Conservation (phyloP, 2,113 vertebrate species). For the Malurus cyaneus region DNA sequence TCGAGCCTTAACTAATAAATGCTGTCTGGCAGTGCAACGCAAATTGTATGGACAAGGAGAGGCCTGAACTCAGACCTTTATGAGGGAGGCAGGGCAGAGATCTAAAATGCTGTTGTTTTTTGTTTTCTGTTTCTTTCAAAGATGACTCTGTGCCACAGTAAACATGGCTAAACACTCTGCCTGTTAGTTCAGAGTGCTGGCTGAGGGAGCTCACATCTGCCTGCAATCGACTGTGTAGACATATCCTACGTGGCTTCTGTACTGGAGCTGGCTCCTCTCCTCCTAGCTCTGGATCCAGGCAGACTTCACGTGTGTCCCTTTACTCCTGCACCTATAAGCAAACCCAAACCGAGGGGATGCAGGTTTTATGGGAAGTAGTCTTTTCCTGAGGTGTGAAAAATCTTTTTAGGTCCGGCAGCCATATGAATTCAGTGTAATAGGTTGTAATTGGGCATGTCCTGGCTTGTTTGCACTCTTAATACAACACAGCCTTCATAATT, state of each 20-base stretch:
- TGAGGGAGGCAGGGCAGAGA: neutral
- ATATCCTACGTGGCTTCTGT: neutral
- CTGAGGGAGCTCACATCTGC: slow-evolving; percentile 8
- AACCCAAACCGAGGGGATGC: neutral
- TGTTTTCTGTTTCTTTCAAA: slow-evolving; percentile 40
- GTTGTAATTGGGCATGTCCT: slow-evolving; percentile 56
- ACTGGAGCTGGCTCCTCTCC: neutral
- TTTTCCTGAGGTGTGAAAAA: neutral
- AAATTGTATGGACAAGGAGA: neutral
- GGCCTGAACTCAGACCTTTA: neutral
- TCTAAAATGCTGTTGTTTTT: neutral
- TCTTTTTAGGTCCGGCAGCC: neutral
- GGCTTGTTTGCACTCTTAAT: slow-evolving; percentile 46
- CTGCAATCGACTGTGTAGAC: neutral
- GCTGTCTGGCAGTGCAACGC: neutral
- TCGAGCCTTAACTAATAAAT: neutral
- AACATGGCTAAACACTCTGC: neutral
- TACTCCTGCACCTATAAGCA: neutral
- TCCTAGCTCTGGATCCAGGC: fast-evolving
- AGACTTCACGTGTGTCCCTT: neutral
- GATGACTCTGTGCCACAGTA: slow-evolving; percentile 17
- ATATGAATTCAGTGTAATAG: slow-evolving; percentile 10
- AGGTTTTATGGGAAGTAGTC: neutral
- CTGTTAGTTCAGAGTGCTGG: neutral
- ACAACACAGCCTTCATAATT: slow-evolving; percentile 48